Conservation (phyloP, 2,888 invertebrate species). For the Epiblema foenella region DNA sequence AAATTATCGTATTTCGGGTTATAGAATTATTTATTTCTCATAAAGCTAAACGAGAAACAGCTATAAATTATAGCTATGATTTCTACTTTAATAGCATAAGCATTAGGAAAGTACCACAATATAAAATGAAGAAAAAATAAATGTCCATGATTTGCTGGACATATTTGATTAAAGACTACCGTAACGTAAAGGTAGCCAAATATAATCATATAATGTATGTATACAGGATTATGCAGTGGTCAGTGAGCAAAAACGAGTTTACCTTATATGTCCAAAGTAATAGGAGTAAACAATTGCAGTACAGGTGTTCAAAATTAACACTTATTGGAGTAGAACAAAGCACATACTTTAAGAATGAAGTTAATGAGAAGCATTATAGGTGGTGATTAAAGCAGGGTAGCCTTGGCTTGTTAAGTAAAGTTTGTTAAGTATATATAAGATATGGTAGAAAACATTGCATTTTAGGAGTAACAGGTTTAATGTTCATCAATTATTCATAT, state of each 20-base stretch:
- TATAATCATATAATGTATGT: no score
- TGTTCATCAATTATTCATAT: background rate
- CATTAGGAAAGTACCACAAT: no score
- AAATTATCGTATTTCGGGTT: no score
- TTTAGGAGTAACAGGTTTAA: background rate
- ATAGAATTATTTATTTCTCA: no score
- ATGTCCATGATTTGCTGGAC: no score
- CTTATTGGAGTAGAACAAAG: conserved; percentile 32
- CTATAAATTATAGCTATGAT: no score
- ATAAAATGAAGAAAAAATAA: no score
- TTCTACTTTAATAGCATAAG: no score
- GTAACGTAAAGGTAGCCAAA: no score
- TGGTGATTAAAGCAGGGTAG: background rate
- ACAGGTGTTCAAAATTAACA: conserved; percentile 26
- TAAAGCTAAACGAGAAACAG: no score
- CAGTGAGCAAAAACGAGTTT: background rate
- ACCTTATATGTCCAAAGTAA: background rate
- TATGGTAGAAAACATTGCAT: background rate
- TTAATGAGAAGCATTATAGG: conserved; percentile 12
- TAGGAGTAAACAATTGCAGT: conserved; percentile 11
- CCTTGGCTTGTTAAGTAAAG: background rate
- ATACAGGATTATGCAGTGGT: no score
- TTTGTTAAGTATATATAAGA: background rate
- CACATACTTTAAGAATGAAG: background rate
- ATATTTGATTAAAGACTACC: no score